A percentile compares a stretch with the other conserved stretches of the same genome.
phyloP scores from a whole-genome alignment of 1,140 invertebrate genomes.

The Brevipalpus yothersi region DNA sequence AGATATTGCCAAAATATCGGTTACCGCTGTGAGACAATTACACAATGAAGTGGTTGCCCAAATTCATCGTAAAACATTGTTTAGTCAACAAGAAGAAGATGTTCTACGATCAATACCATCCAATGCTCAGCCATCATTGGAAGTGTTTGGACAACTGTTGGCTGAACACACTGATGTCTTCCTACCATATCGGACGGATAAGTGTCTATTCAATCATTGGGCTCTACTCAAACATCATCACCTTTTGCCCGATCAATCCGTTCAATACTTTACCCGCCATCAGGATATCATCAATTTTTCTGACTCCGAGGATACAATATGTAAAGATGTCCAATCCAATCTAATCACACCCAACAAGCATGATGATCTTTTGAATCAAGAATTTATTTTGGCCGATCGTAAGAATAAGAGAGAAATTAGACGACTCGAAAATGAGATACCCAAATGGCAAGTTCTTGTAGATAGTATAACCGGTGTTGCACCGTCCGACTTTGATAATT shows the following conservation, averaged over 20 bases:
- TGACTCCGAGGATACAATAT: constrained; percentile 68
- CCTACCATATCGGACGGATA: constrained; percentile 59
- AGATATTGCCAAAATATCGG: constrained; percentile 39
- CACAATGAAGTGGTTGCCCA: constrained; percentile 65
- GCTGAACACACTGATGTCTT: constrained; percentile 57
- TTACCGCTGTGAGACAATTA: constrained; percentile 72
- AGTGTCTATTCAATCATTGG: constrained; percentile 67
- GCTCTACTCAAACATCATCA: constrained; percentile 75
- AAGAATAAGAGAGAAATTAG: constrained; percentile 56
- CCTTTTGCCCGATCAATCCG: constrained; percentile 60
- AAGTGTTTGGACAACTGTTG: constrained; percentile 65
- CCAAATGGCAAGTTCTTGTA: constrained; percentile 76
- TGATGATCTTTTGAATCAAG: constrained; percentile 13
- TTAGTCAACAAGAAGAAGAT: constrained; percentile 66
- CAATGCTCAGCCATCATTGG: constrained; percentile 35
- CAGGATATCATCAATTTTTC: constrained; percentile 58
- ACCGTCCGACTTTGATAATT: constrained; percentile 39
- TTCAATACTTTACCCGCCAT: constrained; percentile 24
- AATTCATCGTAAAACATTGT: constrained; percentile 66
- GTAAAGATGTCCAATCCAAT: constrained; percentile 1
- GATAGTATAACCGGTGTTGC: constrained; percentile 45
- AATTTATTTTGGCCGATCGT: constrained; percentile 23
- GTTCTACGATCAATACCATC: constrained; percentile 53
- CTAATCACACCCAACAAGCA: neutral
- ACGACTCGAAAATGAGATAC: constrained; percentile 60